phyloP scores from a whole-genome alignment of 2,113 vertebrate genomes.

The Struthidea cinerea region DNA sequence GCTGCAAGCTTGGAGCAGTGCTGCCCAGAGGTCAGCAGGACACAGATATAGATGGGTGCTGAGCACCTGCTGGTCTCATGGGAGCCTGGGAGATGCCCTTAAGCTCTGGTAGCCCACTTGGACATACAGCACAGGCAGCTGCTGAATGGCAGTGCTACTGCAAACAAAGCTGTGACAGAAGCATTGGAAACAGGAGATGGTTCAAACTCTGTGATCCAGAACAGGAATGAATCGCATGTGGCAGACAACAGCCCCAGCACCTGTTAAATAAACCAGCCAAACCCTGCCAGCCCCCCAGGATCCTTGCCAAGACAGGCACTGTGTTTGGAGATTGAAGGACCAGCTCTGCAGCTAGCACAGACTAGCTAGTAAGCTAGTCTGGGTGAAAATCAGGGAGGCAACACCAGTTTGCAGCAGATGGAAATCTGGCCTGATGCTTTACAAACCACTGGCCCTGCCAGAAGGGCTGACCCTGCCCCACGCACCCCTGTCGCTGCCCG shows the following conservation, averaged over 20 bases:
- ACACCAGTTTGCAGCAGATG: not conserved
- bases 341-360: not conserved
- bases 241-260: not conserved
- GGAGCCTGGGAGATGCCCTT: not conserved
- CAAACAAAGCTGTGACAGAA: not conserved
- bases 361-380: not conserved
- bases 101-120: not conserved
- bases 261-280: not conserved
- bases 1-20: not conserved
- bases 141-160: not conserved
- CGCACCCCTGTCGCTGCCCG: accelerated
- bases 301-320: not conserved
- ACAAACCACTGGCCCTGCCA: not conserved
- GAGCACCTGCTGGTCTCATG: not conserved
- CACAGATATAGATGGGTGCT: not conserved
- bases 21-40: not conserved
- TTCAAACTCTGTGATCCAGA: not conserved
- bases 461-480: not conserved
- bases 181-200: not conserved
- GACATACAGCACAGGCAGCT: not conserved
- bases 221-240: not conserved
- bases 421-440: not conserved
- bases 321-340: not conserved
- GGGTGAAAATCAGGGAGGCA: not conserved
- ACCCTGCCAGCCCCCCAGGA: not conserved